Evolutionary conservation across 2,888 invertebrate genomes (phyloP).

Genomic region (Ariolimax columbianus): DNA sequence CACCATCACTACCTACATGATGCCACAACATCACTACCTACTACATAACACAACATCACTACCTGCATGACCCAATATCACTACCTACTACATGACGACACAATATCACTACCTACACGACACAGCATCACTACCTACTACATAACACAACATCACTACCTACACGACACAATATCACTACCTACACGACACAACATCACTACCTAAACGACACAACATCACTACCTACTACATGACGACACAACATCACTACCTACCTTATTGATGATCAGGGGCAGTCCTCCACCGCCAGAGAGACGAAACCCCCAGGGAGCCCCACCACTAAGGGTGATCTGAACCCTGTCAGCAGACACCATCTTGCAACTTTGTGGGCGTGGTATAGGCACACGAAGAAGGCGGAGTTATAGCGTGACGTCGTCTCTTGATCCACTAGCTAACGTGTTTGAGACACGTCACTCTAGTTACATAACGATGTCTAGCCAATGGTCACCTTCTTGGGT

Average conservation of each 20-base stretch:
- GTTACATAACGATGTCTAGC: conserved; percentile 23
- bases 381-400: conserved; percentile 27
- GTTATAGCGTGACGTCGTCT: conserved; percentile 37
- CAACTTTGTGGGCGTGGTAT: conserved; percentile 24
- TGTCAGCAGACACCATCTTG: conserved; percentile 67
- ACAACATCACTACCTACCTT: conserved; percentile 70
- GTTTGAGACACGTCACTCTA: conserved; percentile 41
- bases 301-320: conserved; percentile 79
- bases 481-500: not conserved
- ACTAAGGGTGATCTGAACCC: conserved; percentile 65
- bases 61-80: too few species aligned
- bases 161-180: too few species aligned
- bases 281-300: conserved; percentile 76
- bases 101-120: not conserved
- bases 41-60: too few species aligned
- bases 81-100: too few species aligned
- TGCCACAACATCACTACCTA: too few species aligned
- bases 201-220: too few species aligned
- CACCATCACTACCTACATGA: too few species aligned
- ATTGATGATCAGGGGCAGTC: conserved; percentile 73
- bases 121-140: too few species aligned
- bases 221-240: too few species aligned
- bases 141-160: too few species aligned
- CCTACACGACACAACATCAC: too few species aligned
- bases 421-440: conserved; percentile 39